A percentile compares a stretch with the other conserved stretches of the same genome.
These are phyloP conservation scores for Sarcophaga variegata DNA, from an alignment of 2,888 invertebrate genomes.

Conservation along the genomic window DNA sequence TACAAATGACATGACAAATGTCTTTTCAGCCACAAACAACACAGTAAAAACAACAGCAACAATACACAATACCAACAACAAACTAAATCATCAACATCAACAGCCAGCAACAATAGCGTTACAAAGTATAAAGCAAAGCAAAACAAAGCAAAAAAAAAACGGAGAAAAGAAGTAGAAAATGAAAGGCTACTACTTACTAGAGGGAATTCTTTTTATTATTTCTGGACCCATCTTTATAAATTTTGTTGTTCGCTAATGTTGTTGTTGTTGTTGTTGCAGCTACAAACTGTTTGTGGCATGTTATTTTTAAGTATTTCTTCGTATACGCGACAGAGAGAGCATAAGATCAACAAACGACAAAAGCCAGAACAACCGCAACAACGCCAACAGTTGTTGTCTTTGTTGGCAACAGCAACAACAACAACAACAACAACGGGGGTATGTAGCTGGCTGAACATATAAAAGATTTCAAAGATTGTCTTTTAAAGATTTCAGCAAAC, in stretches of 20 bases:
- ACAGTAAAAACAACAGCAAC: constrained; percentile 39
- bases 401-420: background rate
- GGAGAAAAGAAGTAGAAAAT: background rate
- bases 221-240: constrained; percentile 1
- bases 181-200: constrained; percentile 52
- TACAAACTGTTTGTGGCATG: constrained; percentile 49
- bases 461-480: constrained; percentile 68
- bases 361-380: constrained; percentile 21
- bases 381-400: too few species aligned
- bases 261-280: background rate
- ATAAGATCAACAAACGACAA: constrained; percentile 20
- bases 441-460: background rate
- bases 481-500: constrained; percentile 70
- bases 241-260: background rate
- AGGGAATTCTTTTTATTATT: constrained; percentile 33
- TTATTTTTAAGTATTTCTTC: constrained; percentile 59
- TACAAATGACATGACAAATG: constrained; percentile 81
- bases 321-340: constrained; percentile 20
- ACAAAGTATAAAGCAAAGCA: constrained; percentile 24
- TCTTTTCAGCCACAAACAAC: constrained; percentile 72
- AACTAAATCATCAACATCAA: constrained; percentile 47
- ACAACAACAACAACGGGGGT: background rate
- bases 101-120: constrained; percentile 34
- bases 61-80: constrained; percentile 15
- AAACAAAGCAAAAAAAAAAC: too few species aligned